Conservation (phyloP, 23 tunicate species). For the Ciona savignyi region DNA sequence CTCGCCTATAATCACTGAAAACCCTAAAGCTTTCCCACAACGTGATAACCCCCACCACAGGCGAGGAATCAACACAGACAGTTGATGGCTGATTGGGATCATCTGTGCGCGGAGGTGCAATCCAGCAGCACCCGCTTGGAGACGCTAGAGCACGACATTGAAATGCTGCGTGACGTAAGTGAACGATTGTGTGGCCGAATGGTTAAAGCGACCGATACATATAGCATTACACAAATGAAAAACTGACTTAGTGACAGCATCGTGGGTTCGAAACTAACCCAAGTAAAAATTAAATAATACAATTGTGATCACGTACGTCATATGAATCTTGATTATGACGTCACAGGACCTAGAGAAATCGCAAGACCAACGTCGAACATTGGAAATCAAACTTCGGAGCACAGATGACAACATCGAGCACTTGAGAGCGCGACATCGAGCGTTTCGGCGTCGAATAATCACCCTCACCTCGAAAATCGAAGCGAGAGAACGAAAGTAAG, state of each 20-base stretch:
- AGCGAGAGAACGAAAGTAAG: slow-evolving; percentile 71
- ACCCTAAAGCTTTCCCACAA: too few species aligned
- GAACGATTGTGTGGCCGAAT: too few species aligned
- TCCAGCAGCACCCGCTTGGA: slow-evolving; percentile 39
- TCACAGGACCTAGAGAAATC: slow-evolving; percentile 34
- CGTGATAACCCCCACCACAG: too few species aligned
- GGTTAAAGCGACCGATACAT: too few species aligned
- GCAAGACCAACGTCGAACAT: slow-evolving; percentile 26
- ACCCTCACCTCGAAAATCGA: slow-evolving; percentile 39
- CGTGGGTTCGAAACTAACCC: too few species aligned
- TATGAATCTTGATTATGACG: too few species aligned
- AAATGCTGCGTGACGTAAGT: slow-evolving; percentile 46
- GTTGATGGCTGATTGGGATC: slow-evolving; percentile 36
- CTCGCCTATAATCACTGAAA: too few species aligned
- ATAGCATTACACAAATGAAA: too few species aligned
- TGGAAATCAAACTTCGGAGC: slow-evolving; percentile 44
- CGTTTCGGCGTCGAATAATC: slow-evolving; percentile 35
- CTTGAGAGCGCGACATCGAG: slow-evolving; percentile 49
- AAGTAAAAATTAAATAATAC: too few species aligned
- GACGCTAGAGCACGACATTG: slow-evolving; percentile 55
- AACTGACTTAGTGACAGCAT: too few species aligned
- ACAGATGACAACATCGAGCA: slow-evolving; percentile 40
- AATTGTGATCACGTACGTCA: too few species aligned
- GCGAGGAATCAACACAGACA: slow-evolving; percentile 51
- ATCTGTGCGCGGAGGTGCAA: slow-evolving; percentile 21